Evolutionary conservation across 2,113 vertebrate species (phyloP).

Genomic region (Chiloscyllium plagiosum): DNA sequence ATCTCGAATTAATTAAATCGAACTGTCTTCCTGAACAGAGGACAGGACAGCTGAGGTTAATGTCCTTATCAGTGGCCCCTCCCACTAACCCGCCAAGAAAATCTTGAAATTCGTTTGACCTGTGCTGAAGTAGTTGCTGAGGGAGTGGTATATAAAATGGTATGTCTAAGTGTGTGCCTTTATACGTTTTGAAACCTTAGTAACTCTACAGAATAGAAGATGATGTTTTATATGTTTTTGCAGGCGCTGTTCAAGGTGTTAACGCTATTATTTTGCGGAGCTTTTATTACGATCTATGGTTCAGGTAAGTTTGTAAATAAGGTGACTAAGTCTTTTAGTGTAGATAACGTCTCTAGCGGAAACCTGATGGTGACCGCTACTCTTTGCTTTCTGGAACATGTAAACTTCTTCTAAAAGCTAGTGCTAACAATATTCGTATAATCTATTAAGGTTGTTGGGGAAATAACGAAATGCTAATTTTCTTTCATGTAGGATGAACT

Average conservation of each 20-base stretch:
- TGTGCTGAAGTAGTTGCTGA: rapidly evolving
- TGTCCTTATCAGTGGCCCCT: background rate
- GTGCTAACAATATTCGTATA: too few species aligned
- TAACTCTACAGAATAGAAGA: background rate
- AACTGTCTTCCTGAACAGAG: background rate
- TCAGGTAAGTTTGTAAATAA: background rate
- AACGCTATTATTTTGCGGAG: background rate
- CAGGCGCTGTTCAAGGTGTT: constrained; percentile 8
- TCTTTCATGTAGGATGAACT: too few species aligned
- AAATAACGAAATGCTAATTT: too few species aligned
- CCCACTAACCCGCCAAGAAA: background rate
- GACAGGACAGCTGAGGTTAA: background rate
- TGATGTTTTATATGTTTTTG: background rate
- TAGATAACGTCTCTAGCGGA: background rate
- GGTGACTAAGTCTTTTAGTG: background rate
- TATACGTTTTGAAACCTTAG: background rate
- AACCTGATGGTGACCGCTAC: too few species aligned
- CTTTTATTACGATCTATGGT: background rate
- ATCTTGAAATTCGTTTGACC: background rate
- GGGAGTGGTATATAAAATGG: too few species aligned
- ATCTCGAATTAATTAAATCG: background rate
- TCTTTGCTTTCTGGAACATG: background rate
- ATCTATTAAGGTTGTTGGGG: too few species aligned
- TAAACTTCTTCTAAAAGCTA: background rate
- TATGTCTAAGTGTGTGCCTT: background rate